These are phyloP conservation scores for Chunga burmeisteri DNA, from an alignment of 2,113 vertebrate species.

Conservation along the genomic window DNA sequence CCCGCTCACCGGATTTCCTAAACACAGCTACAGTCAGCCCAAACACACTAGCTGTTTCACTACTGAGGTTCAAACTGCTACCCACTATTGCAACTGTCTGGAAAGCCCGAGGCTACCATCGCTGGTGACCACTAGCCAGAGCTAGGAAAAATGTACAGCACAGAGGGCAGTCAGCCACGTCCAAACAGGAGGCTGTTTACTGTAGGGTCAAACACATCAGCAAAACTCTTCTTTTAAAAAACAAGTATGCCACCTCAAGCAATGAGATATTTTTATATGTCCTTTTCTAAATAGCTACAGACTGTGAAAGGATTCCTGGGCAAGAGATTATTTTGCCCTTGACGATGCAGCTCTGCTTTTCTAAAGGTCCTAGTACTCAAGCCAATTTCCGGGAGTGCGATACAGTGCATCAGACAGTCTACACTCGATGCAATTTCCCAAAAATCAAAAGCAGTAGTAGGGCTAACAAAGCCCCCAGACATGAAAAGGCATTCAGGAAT, in stretches of 20 bases:
- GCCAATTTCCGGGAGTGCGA: not conserved
- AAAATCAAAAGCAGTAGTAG: not conserved
- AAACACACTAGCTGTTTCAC: not conserved
- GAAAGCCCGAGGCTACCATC: not conserved
- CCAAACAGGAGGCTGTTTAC: too few species aligned
- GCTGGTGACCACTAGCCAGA: not conserved
- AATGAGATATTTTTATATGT: rapidly evolving
- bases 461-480: not conserved
- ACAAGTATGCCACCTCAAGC: not conserved
- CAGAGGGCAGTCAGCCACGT: too few species aligned
- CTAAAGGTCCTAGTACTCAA: not conserved
- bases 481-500: not conserved
- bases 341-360: not conserved
- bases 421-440: not conserved
- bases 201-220: rapidly evolving
- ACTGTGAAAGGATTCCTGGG: not conserved
- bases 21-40: not conserved
- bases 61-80: not conserved
- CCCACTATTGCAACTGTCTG: not conserved
- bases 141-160: not conserved
- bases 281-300: not conserved
- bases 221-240: not conserved
- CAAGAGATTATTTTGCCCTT: not conserved
- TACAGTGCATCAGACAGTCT: not conserved
- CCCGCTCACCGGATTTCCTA: not conserved